These are phyloP conservation scores for Papilio xuthus DNA, from an alignment of 1,140 invertebrate species.

Conservation along the genomic window DNA sequence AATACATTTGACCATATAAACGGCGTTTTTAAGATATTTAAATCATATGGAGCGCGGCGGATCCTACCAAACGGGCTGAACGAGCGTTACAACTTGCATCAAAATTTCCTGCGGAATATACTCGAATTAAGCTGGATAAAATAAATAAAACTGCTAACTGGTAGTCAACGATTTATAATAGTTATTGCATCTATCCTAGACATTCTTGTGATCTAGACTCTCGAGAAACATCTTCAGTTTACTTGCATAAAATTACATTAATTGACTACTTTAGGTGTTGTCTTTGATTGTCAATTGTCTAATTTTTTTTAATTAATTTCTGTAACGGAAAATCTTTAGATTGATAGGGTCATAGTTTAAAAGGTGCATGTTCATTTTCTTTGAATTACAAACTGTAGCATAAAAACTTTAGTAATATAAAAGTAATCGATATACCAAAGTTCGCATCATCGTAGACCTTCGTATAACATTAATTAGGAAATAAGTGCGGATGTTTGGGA, in stretches of 20 bases:
- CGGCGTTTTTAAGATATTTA: conserved; percentile 14
- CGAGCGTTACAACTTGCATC: not conserved
- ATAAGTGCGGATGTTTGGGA: not conserved
- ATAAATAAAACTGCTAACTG: not conserved
- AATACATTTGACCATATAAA: conserved; percentile 35
- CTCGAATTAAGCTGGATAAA: not conserved
- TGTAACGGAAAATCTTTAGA: too few relatives aligned
- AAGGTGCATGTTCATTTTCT: too few relatives aligned
- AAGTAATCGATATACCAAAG: not conserved
- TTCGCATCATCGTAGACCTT: not conserved
- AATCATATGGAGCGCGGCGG: conserved; percentile 1
- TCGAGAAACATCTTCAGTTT: not conserved
- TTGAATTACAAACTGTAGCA: too few relatives aligned
- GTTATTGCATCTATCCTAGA: not conserved
- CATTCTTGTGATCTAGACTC: not conserved
- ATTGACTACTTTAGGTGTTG: too few relatives aligned
- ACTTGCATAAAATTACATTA: not conserved
- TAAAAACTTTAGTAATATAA: not conserved
- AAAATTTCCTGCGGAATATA: not conserved
- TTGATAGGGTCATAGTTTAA: too few relatives aligned
- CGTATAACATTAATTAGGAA: not conserved
- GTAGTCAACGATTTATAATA: not conserved
- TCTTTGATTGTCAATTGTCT: too few relatives aligned
- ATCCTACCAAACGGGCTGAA: not conserved
- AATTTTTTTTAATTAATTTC: too few relatives aligned